A percentile compares a stretch with the other conserved stretches of the same genome.
These are phyloP conservation scores for Pristionchus entomophagus DNA, from an alignment of 2,888 invertebrate genomes.

Conservation along the genomic window DNA sequence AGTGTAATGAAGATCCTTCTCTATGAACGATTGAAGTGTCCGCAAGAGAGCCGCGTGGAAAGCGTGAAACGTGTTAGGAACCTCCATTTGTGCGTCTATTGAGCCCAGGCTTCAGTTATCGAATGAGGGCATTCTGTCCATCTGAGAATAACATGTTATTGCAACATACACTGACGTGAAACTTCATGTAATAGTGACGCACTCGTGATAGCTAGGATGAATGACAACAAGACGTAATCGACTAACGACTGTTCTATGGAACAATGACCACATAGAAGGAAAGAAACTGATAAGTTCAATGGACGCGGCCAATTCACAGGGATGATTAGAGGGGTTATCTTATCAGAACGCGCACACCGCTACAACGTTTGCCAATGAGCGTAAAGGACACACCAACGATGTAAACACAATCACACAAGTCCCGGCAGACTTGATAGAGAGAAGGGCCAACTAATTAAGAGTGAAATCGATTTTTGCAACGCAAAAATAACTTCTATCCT, in stretches of 20 bases:
- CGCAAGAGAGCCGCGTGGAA: constrained; percentile 31
- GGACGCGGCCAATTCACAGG: background rate
- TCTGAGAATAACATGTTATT: background rate
- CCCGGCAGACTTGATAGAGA: too few relatives aligned
- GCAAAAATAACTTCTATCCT: background rate
- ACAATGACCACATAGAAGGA: background rate
- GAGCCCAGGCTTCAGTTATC: background rate
- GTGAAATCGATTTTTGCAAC: constrained; percentile 11
- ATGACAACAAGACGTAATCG: too few relatives aligned
- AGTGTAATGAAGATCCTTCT: constrained; percentile 14
- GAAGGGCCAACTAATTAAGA: too few relatives aligned
- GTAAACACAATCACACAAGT: too few relatives aligned
- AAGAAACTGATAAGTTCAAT: constrained; percentile 16
- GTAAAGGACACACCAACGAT: too few relatives aligned
- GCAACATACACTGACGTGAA: too few relatives aligned
- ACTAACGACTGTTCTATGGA: background rate
- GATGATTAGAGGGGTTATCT: constrained; percentile 25
- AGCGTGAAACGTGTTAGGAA: constrained; percentile 24
- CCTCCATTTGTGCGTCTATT: background rate
- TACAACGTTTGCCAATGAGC: too few relatives aligned
- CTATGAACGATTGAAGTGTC: constrained; percentile 26
- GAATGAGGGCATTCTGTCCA: background rate
- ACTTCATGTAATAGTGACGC: too few relatives aligned
- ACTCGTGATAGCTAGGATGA: too few relatives aligned
- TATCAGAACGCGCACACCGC: background rate